Conservation (phyloP, 1,140 invertebrate genomes). For the Drosophila navojoa region DNA sequence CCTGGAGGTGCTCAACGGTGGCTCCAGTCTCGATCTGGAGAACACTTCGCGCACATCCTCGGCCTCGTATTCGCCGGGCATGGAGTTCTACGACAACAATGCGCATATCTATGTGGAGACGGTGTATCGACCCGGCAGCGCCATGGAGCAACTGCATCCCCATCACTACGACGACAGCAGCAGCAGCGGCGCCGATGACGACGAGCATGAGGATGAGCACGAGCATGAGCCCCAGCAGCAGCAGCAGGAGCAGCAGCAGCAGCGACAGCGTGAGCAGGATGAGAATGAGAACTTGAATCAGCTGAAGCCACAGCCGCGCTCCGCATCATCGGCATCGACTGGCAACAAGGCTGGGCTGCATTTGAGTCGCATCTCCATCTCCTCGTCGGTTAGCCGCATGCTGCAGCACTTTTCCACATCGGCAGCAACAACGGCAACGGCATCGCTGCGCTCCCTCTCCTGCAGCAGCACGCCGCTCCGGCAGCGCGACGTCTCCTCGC, state of each 20-base stretch:
- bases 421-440: constrained; percentile 72
- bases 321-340: constrained; percentile 52
- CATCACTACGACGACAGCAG: constrained; percentile 69
- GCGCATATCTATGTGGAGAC: constrained; percentile 69
- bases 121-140: constrained; percentile 63
- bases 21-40: constrained; percentile 78
- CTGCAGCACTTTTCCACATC: constrained; percentile 86
- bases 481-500: constrained; percentile 36
- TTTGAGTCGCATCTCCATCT: constrained; percentile 76
- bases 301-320: constrained; percentile 29
- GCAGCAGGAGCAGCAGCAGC: constrained; percentile 42
- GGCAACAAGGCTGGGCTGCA: constrained; percentile 54
- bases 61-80: constrained; percentile 59
- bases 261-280: constrained; percentile 39
- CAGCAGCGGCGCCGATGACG: constrained; percentile 22
- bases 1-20: constrained; percentile 59
- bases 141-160: constrained; percentile 84
- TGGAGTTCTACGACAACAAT: constrained; percentile 70
- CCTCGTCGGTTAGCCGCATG: constrained; percentile 87
- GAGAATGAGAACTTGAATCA: constrained; percentile 44
- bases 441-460: constrained; percentile 86
- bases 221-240: constrained; percentile 27
- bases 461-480: constrained; percentile 85
- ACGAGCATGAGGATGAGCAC: neutral
- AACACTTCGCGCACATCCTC: constrained; percentile 62